A percentile compares a stretch with the other conserved stretches of the same genome.
These are phyloP conservation scores for Phenganax stokvisi DNA, from an alignment of 92 coral and sea anemone genomes.

Conservation along the genomic window DNA sequence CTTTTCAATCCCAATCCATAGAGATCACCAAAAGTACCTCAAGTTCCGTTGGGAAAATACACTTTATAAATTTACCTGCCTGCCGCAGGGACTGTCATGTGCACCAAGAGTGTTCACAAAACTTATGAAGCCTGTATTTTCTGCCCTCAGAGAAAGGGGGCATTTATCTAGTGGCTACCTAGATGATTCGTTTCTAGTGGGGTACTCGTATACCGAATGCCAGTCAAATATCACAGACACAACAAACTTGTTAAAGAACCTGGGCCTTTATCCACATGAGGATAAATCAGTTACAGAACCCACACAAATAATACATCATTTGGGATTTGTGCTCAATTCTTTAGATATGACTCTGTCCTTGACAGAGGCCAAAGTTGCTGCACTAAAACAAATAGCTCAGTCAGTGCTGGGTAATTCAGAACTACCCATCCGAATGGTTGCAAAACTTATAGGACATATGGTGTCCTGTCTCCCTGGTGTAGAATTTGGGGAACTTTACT, in stretches of 20 bases:
- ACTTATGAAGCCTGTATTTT: slow-evolving; percentile 52
- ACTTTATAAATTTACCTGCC: slow-evolving; percentile 30
- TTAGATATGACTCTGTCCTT: slow-evolving; percentile 39
- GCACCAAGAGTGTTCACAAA: slow-evolving; percentile 50
- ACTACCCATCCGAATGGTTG: neutral
- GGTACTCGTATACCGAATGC: slow-evolving; percentile 32
- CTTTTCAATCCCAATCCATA: neutral
- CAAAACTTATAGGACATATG: slow-evolving; percentile 10
- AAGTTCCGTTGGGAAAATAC: slow-evolving; percentile 12
- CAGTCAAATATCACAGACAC: slow-evolving; percentile 19
- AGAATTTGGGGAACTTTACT: slow-evolving; percentile 40
- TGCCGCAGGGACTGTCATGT: slow-evolving; percentile 41
- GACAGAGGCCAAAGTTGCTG: slow-evolving; percentile 13
- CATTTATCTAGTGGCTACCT: slow-evolving; percentile 10
- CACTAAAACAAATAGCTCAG: neutral
- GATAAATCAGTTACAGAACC: slow-evolving; percentile 47
- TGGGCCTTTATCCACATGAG: slow-evolving; percentile 31
- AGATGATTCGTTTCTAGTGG: slow-evolving; percentile 41
- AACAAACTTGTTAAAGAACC: neutral
- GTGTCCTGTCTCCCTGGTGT: slow-evolving; percentile 50
- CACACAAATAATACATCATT: slow-evolving; percentile 24
- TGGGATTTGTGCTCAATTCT: slow-evolving; percentile 42
- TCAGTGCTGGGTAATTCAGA: neutral
- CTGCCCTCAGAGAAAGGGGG: slow-evolving; percentile 33
- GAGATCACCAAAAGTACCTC: slow-evolving; percentile 35